Base-by-base conservation (phyloP, 2,797 vertebrate species). In the Alcedo atthis region DNA sequence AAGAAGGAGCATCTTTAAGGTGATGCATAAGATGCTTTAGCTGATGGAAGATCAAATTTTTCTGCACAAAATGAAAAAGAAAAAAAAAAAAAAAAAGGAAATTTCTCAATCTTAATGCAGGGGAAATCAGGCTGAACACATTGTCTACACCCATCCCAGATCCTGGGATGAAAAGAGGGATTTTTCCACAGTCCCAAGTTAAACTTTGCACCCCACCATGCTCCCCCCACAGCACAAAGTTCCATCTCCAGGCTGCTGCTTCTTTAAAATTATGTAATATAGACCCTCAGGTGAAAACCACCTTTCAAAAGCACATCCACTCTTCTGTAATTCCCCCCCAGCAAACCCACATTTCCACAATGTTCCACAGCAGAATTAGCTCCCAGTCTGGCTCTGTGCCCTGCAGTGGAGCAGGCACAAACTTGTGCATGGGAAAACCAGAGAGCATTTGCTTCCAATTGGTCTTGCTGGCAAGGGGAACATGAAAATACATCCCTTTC, bases 361-460 rank as follows among this genome's bases (percentile, higher is more conserved):
- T 2, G 8, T 1, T 66, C 70, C 24, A 7, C 6, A 22, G 30
- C 64, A 66, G 66, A 55, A 64, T 42, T 32, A 64, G 66, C 57
- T 81, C 37, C 9, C 35, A 73, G 46, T 77, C n/a, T 46, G 37
- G 33, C 75, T 67, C 54, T 71, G 53, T 62, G 83, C 55, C 49
- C 70, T 46, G n/a, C 49, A 82, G 51, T 5, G n/a, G 20, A 51
- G 53, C 24, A 51, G 30, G 53, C 79, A 58, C 48, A 62, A 73
- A 91, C 15, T 33, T 51, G 70, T 15, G 53, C 48, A 53, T 16
- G 21, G 16, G 79, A 87, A 84, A 49, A 85, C 21, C 91, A 85
- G 79, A n/a, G 33, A 79, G 83, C 79, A 85, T 85, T 95, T 87
- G 86, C 71, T 93, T 92, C 78, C 83, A 81, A 63, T 90, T 63